phyloP scores from a whole-genome alignment of 2,113 vertebrate genomes.

The Albula goreensis region DNA sequence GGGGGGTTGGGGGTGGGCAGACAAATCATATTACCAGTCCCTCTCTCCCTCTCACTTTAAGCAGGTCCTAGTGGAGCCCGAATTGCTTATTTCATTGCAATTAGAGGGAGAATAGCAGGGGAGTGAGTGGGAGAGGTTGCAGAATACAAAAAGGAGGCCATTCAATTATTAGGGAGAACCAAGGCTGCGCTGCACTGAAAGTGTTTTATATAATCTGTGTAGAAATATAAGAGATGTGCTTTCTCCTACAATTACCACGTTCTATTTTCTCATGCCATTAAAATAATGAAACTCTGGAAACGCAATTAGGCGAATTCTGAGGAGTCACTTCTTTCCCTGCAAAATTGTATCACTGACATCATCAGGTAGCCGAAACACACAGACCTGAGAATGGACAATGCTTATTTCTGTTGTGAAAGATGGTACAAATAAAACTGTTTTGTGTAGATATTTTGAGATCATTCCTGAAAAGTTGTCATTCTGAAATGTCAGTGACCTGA shows the following conservation, averaged over 20 bases:
- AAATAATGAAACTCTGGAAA: slow-evolving; percentile 51
- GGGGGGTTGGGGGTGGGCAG: background rate
- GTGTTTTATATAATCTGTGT: slow-evolving; percentile 53
- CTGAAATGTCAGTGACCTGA: background rate
- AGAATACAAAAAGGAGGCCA: slow-evolving; percentile 55
- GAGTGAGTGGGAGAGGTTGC: slow-evolving; percentile 45
- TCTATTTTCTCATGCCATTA: slow-evolving; percentile 46
- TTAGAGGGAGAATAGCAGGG: slow-evolving; percentile 58
- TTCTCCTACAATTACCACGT: slow-evolving; percentile 52
- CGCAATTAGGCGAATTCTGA: slow-evolving; percentile 49
- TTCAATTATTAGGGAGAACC: slow-evolving; percentile 54
- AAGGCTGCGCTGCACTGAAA: slow-evolving; percentile 49
- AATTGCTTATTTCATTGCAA: slow-evolving; percentile 64
- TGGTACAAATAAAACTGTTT: too few species aligned
- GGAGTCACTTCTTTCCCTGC: background rate
- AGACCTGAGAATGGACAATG: background rate
- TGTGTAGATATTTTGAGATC: background rate
- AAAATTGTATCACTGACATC: background rate
- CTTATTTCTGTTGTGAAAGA: too few species aligned
- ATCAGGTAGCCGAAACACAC: background rate
- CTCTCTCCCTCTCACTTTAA: slow-evolving; percentile 48
- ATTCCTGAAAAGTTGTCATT: background rate
- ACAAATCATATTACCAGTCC: slow-evolving; percentile 54
- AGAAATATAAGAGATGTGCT: slow-evolving; percentile 46
- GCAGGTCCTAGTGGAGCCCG: slow-evolving; percentile 39